These are phyloP conservation scores for Euura lappo DNA, from an alignment of 1,140 invertebrate genomes.

Conservation along the genomic window DNA sequence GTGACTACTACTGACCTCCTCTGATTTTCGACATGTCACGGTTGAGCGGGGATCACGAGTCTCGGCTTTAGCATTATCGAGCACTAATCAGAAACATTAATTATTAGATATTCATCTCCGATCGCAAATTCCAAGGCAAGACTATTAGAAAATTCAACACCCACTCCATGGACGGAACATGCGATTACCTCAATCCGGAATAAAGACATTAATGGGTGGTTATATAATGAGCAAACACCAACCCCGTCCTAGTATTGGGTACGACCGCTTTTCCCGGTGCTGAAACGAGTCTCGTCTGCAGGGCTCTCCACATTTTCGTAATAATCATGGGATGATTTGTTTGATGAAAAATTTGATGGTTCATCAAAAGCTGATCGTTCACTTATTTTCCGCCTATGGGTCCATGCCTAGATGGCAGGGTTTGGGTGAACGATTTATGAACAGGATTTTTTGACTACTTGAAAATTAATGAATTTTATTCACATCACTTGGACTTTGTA, in stretches of 20 bases:
- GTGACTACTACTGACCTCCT: constrained; percentile 22
- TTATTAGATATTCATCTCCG: neutral
- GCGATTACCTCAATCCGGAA: neutral
- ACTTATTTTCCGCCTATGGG: too few relatives aligned
- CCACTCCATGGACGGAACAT: neutral
- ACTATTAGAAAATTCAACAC: neutral
- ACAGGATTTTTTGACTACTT: too few relatives aligned
- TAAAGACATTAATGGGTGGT: neutral
- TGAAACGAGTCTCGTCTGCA: neutral
- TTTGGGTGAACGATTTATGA: too few relatives aligned
- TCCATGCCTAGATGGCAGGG: too few relatives aligned
- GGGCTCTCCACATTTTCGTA: neutral
- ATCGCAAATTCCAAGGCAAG: neutral
- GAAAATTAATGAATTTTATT: too few relatives aligned
- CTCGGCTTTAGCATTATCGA: neutral
- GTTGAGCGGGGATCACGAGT: neutral
- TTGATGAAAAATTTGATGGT: neutral
- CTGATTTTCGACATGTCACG: neutral
- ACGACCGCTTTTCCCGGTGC: neutral
- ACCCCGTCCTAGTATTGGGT: neutral
- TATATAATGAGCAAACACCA: neutral
- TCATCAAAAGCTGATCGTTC: too few relatives aligned
- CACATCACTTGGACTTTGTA: too few relatives aligned
- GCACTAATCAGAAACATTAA: neutral
- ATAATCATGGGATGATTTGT: too few relatives aligned